A percentile compares a stretch with the other conserved stretches of the same genome.
phyloP scores from a whole-genome alignment of 2,888 invertebrate genomes.

The Tipula helvola region DNA sequence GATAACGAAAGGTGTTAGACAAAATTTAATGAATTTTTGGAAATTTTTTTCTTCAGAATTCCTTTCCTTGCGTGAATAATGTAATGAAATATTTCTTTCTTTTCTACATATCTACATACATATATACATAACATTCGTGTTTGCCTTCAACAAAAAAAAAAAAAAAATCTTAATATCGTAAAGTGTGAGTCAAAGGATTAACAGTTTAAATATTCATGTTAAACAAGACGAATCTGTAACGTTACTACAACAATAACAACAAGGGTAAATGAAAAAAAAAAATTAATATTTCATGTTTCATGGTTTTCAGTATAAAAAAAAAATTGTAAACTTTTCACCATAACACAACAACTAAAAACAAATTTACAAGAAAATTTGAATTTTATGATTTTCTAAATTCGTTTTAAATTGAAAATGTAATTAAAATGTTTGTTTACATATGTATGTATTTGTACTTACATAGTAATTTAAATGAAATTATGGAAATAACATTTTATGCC shows the following conservation, averaged over 20 bases:
- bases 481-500: not conserved
- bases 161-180: not conserved
- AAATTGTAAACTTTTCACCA: not conserved
- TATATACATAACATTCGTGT: too few relatives aligned
- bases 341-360: not conserved
- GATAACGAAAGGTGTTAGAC: not conserved
- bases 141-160: not conserved
- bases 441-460: not conserved
- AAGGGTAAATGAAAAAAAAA: not conserved
- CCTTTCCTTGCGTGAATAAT: not conserved
- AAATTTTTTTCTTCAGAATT: not conserved
- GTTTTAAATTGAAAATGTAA: not conserved
- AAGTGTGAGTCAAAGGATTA: not conserved
- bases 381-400: not conserved
- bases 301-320: not conserved
- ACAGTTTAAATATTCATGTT: conserved; percentile 4
- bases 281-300: not conserved
- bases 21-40: not conserved
- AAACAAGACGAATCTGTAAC: not conserved
- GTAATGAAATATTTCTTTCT: not conserved
- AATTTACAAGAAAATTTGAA: not conserved
- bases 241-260: not conserved
- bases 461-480: not conserved
- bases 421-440: not conserved
- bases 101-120: too few relatives aligned